Conservation (phyloP, 2,113 vertebrate genomes). For the Isurus oxyrinchus region DNA sequence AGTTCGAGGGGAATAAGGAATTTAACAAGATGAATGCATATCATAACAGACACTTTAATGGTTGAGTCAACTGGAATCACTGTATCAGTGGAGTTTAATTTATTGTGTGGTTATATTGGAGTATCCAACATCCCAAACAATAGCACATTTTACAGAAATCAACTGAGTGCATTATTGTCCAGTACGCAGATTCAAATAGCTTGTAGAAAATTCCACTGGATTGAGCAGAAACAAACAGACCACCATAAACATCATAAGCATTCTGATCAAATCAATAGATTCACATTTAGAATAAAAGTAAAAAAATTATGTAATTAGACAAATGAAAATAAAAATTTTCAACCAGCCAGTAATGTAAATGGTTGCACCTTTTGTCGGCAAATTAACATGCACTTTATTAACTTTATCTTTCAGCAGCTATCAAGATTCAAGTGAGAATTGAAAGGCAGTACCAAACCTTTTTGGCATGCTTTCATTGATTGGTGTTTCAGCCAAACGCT, state of each 20-base stretch:
- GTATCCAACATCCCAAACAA: not conserved
- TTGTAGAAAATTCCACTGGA: not conserved
- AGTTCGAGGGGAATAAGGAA: not conserved
- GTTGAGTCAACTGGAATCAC: not conserved
- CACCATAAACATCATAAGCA: not conserved
- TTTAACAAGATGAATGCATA: not conserved
- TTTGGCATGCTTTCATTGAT: not conserved
- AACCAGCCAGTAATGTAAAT: not conserved
- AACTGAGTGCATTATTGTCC: not conserved
- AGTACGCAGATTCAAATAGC: too few species aligned
- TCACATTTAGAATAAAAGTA: not conserved
- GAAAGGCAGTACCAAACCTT: not conserved
- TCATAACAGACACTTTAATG: not conserved
- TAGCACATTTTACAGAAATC: not conserved
- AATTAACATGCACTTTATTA: not conserved
- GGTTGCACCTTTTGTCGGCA: not conserved
- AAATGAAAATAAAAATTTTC: not conserved
- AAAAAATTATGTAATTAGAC: not conserved
- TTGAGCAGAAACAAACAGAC: not conserved
- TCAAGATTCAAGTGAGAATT: not conserved
- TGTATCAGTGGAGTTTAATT: not conserved
- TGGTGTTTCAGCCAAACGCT: not conserved
- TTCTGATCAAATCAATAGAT: not conserved
- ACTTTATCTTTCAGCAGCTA: slow-evolving; percentile 1
- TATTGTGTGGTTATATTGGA: not conserved